Evolutionary conservation across 2,888 invertebrate species (phyloP).

Genomic region (Eupithecia centaureata): DNA sequence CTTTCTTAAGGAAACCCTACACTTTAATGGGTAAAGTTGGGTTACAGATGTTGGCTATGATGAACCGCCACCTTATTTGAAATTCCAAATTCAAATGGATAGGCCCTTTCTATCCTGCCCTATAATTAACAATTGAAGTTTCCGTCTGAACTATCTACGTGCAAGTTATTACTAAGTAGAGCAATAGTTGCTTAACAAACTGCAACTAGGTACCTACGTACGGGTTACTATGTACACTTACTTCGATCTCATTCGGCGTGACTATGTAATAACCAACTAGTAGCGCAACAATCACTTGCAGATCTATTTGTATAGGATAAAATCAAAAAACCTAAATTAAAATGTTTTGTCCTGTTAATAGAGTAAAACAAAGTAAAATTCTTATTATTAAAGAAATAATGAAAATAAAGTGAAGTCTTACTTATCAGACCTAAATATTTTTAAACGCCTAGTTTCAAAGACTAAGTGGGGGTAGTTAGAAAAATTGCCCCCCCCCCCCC

Average conservation of each 20-base stretch:
- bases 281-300: neutral
- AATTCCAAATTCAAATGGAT: neutral
- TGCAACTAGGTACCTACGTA: neutral
- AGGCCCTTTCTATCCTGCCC: neutral
- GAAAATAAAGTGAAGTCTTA: too few relatives aligned
- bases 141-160: neutral
- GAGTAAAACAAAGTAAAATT: too few relatives aligned
- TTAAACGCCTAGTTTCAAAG: too few relatives aligned
- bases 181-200: neutral
- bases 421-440: too few relatives aligned
- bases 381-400: too few relatives aligned
- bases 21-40: neutral
- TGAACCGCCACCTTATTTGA: neutral
- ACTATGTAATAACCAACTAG: neutral
- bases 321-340: too few relatives aligned
- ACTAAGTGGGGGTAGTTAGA: too few relatives aligned
- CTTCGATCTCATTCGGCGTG: neutral
- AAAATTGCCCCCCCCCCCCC: too few relatives aligned
- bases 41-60: neutral
- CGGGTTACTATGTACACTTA: too few relatives aligned
- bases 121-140: constrained; percentile 6
- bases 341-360: too few relatives aligned
- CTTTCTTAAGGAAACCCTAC: neutral
- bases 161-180: neutral
- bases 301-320: too few relatives aligned